A percentile compares a stretch with the other conserved stretches of the same genome.
These are phyloP conservation scores for Poeciliopsis presidionis DNA, from an alignment of 2,797 vertebrate species.

Conservation along the genomic window DNA sequence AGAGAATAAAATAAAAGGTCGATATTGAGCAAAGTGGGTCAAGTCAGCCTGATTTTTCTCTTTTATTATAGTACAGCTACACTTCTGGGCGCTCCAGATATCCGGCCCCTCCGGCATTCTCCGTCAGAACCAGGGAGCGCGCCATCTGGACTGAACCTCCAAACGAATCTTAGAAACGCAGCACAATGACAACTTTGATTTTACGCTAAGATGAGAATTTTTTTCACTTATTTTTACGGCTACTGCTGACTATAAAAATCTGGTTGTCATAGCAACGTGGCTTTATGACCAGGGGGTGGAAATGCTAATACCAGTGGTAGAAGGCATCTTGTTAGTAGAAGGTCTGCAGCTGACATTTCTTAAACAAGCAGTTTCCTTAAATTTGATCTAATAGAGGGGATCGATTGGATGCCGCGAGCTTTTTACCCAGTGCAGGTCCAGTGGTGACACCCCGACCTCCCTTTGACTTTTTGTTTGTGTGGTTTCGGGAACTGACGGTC, in stretches of 20 bases:
- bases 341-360: not conserved
- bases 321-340: not conserved
- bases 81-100: not conserved
- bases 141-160: not conserved
- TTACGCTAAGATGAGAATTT: not conserved
- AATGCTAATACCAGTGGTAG: not conserved
- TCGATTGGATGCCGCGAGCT: no score
- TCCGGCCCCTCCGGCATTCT: not conserved
- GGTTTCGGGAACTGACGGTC: no score
- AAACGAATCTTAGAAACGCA: slow-evolving; percentile 4
- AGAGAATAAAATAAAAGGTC: slow-evolving; percentile 3
- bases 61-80: not conserved
- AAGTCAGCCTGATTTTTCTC: not conserved
- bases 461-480: no score
- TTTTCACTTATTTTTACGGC: no score
- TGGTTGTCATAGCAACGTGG: not conserved
- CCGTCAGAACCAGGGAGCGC: not conserved
- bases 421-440: no score
- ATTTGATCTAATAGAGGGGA: not conserved
- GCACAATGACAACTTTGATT: not conserved
- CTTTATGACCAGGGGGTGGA: not conserved
- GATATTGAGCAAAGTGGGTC: not conserved
- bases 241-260: not conserved
- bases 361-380: slow-evolving; percentile 5
- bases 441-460: no score